Conservation (phyloP, 2,888 invertebrate species). For the Ophion ventricosus region DNA sequence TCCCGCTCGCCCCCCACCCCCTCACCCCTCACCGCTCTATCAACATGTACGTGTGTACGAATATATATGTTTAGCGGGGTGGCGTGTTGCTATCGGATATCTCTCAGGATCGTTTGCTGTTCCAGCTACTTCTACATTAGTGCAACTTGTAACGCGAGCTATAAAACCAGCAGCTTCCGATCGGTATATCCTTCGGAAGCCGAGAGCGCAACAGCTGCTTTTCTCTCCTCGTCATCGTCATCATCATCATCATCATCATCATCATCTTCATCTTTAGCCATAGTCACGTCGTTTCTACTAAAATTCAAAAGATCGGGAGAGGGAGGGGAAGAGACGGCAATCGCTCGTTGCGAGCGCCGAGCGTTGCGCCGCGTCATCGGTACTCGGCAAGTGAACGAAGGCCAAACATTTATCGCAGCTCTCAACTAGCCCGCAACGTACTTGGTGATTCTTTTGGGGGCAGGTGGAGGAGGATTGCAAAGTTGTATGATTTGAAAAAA, state of each 20-base stretch:
- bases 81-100: constrained; percentile 63
- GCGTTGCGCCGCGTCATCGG: constrained; percentile 22
- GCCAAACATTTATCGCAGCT: not conserved
- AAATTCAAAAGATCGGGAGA: not conserved
- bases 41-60: not conserved
- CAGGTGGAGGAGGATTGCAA: too few relatives aligned
- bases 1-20: constrained; percentile 28
- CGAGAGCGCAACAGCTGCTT: constrained; percentile 52
- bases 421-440: not conserved
- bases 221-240: constrained; percentile 50
- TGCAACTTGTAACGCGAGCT: constrained; percentile 24
- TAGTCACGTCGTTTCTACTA: constrained; percentile 23
- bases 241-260: constrained; percentile 25
- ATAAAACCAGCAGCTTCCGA: constrained; percentile 60
- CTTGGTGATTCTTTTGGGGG: not conserved
- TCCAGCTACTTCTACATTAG: constrained; percentile 49
- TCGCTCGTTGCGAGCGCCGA: not conserved
- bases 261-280: constrained; percentile 23
- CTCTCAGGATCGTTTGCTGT: constrained; percentile 48
- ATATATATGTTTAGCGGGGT: not conserved
- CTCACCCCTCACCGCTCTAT: constrained; percentile 6
- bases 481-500: too few relatives aligned
- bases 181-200: constrained; percentile 58
- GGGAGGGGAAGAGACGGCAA: not conserved
- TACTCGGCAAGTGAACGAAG: not conserved